These are phyloP conservation scores for Cuniculus paca DNA, from an alignment of 2,797 vertebrate genomes.

Conservation along the genomic window DNA sequence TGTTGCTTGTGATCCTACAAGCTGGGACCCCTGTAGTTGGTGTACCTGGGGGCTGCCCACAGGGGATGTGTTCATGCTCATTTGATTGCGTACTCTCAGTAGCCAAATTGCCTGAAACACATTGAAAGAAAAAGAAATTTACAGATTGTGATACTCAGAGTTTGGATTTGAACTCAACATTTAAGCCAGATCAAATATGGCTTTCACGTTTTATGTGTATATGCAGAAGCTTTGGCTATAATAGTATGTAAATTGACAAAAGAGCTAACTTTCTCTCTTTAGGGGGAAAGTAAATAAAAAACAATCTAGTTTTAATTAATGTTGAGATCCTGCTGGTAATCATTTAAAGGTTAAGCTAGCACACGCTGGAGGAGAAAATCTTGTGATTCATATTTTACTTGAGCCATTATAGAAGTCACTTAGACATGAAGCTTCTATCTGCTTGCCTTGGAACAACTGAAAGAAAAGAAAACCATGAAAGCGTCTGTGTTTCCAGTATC, in stretches of 20 bases:
- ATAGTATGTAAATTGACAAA: slow-evolving; percentile 34
- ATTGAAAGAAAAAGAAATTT: not conserved
- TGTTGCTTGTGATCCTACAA: not conserved
- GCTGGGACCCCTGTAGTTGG: not conserved
- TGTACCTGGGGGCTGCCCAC: not conserved
- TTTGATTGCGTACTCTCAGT: too few species aligned
- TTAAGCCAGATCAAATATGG: not conserved
- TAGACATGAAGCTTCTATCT: not conserved
- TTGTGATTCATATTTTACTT: slow-evolving; percentile 32
- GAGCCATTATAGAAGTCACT: not conserved
- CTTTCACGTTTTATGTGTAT: slow-evolving; percentile 20
- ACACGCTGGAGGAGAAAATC: not conserved
- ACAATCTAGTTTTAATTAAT: slow-evolving; percentile 68
- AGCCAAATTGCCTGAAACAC: not conserved
- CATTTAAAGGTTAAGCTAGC: slow-evolving; percentile 67
- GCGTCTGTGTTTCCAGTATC: not conserved
- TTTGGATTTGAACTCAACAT: not conserved
- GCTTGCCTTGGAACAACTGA: not conserved
- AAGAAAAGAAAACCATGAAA: not conserved
- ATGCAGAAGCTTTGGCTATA: not conserved
- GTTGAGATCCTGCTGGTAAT: slow-evolving; percentile 59
- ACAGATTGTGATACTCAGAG: not conserved
- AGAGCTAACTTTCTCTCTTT: not conserved
- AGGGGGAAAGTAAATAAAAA: slow-evolving; percentile 26
- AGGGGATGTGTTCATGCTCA: fast-evolving